Conservation (phyloP, 2,888 invertebrate species). For the Ichneumoninae sp. region DNA sequence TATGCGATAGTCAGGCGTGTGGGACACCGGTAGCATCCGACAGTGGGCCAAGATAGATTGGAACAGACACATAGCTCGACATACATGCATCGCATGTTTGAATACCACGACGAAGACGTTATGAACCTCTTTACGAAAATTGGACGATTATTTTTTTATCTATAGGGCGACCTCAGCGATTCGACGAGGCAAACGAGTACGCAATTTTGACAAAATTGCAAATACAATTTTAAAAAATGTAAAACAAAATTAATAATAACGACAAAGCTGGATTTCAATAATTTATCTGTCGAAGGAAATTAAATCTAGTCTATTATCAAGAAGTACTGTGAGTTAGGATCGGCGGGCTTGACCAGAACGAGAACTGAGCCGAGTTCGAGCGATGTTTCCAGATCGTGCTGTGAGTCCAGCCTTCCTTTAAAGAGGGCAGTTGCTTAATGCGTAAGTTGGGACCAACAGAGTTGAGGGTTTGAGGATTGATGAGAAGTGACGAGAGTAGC, state of each 20-base stretch:
- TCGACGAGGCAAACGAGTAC: background rate
- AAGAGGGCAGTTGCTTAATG: background rate
- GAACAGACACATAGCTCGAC: background rate
- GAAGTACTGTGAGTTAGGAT: no score
- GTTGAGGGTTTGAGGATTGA: constrained; percentile 15
- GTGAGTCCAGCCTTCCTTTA: no score
- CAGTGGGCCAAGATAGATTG: constrained; percentile 29
- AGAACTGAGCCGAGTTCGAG: no score
- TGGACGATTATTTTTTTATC: background rate
- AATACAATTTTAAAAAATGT: no score
- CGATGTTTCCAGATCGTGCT: no score
- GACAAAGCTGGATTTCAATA: no score
- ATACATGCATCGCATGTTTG: background rate
- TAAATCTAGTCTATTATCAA: no score
- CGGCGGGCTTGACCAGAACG: no score
- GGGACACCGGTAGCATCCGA: constrained; percentile 36
- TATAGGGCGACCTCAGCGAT: background rate
- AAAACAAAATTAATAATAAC: no score
- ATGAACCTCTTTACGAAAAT: background rate
- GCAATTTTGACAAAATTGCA: background rate
- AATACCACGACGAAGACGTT: background rate
- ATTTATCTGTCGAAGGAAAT: no score
- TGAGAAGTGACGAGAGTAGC: background rate
- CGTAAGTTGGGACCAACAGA: background rate
- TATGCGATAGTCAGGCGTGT: constrained; percentile 15